Evolutionary conservation across 2,113 vertebrate species (phyloP), one percentile per base, ranked within the genome.

Genomic region (Promerops cafer): DNA sequence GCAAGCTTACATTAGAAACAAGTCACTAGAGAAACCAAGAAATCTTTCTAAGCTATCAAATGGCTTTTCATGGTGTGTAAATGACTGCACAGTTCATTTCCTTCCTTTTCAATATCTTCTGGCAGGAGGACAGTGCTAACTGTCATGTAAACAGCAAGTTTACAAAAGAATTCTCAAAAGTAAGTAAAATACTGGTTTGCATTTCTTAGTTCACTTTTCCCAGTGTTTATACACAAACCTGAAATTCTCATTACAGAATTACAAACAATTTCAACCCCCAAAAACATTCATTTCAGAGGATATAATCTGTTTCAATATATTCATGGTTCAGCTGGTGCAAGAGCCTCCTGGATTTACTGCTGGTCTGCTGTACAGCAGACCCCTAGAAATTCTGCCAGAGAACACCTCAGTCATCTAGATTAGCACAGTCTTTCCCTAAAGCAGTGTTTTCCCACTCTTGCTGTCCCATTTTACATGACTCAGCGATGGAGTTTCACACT

Each of bases 81-180:
- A 95, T 91, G 80, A 86, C 53, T 78, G 71, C 30, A 85, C 60
- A 93, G 61, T 70, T 92, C 20, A 81, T 96, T 94, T 94, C 83
- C 59, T 71, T 89, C 84, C 86, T 60, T 96, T 97, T 96, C 75
- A 91, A 20, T 95, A 69, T 87, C 63, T 91, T 64, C 74, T 91
- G 79, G 64, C 80, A 78, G 57, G 27, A 95, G 28, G 35, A 89
- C 81, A 91, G 77, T 84, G 53, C 47, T 77, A 83, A 92, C 57
- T 92, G 37, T 89, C 74, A 40, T 42, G 74, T 85, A 92, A 93
- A 90, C 37, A 88, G 79, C 23, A 77, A 83, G n/a, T 86, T 72
- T 84, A 84, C 61, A 72, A 57, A 91, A 90, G 49, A 74, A 60
- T 90, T 93, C 53, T 92, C 53, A 28, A 72, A 85, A 85, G n/a